Conservation (phyloP, 1,140 invertebrate genomes). For the Globodera ellingtonae region DNA sequence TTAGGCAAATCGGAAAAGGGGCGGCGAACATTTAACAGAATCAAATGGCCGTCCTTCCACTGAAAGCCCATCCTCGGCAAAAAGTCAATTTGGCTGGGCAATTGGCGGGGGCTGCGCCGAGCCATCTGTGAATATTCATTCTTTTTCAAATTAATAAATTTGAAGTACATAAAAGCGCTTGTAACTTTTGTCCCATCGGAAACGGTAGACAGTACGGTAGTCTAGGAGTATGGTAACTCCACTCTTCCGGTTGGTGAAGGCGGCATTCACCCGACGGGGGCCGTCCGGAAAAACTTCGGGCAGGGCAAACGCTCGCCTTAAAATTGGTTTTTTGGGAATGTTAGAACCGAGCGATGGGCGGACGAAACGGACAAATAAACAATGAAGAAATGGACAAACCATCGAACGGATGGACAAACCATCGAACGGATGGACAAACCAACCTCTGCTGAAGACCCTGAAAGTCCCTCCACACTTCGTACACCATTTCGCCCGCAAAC, state of each 20-base stretch:
- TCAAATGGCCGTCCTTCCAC: constrained; percentile 50
- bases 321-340: background rate
- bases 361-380: no score
- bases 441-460: constrained; percentile 42
- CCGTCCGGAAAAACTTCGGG: constrained; percentile 41
- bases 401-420: no score
- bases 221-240: constrained; percentile 41
- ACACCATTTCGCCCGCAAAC: constrained; percentile 45
- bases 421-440: background rate
- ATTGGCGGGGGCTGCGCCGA: constrained; percentile 40
- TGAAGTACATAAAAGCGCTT: constrained; percentile 45
- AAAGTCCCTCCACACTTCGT: constrained; percentile 41
- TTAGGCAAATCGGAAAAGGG: background rate
- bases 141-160: no score
- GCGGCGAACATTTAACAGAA: constrained; percentile 41
- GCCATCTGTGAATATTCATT: constrained; percentile 29
- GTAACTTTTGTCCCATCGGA: constrained; percentile 37
- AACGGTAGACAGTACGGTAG: constrained; percentile 41
- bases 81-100: constrained; percentile 37
- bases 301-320: constrained; percentile 29
- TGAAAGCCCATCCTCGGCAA: constrained; percentile 42
- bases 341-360: no score
- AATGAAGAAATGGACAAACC: background rate
- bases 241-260: constrained; percentile 41
- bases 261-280: constrained; percentile 42